Percentiles rank a stretch among this genome's conserved stretches.
phyloP scores from a whole-genome alignment of 2,888 invertebrate species.

The Aethes cnicana region DNA sequence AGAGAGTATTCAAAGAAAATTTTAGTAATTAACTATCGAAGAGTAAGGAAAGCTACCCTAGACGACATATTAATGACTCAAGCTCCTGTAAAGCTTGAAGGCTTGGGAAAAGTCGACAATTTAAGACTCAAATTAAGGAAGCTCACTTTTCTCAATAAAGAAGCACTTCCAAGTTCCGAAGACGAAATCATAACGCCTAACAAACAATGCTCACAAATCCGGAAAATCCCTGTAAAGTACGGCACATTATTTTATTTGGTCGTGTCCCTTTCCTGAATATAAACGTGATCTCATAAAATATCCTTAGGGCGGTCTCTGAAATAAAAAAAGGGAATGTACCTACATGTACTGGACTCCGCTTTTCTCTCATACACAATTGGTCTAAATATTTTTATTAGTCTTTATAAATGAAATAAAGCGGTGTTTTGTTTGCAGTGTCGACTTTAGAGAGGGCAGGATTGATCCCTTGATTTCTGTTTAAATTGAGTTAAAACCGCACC shows the following conservation, averaged over 20 bases:
- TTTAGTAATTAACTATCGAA: constrained; percentile 9
- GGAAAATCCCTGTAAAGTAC: constrained; percentile 10
- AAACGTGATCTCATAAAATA: constrained; percentile 15
- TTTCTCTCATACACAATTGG: no score
- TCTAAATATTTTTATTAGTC: no score
- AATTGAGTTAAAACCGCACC: constrained; percentile 31
- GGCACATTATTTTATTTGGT: constrained; percentile 19
- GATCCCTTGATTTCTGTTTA: constrained; percentile 15
- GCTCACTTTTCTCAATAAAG: constrained; percentile 18
- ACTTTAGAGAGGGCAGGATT: not conserved
- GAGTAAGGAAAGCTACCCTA: constrained; percentile 6
- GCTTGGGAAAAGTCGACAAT: constrained; percentile 9
- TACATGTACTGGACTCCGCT: no score
- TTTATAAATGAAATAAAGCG: no score
- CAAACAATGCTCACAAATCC: constrained; percentile 18
- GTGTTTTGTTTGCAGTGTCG: no score
- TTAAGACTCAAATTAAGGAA: constrained; percentile 17
- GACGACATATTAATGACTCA: constrained; percentile 13
- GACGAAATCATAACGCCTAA: constrained; percentile 9
- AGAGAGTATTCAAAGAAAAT: constrained; percentile 2
- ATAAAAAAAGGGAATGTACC: no score
- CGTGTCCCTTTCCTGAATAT: constrained; percentile 14
- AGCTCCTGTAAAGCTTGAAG: not conserved
- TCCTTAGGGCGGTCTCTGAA: not conserved
- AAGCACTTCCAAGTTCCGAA: constrained; percentile 7